Conservation (phyloP, 2,888 invertebrate genomes). For the Drosophila picticornis region DNA sequence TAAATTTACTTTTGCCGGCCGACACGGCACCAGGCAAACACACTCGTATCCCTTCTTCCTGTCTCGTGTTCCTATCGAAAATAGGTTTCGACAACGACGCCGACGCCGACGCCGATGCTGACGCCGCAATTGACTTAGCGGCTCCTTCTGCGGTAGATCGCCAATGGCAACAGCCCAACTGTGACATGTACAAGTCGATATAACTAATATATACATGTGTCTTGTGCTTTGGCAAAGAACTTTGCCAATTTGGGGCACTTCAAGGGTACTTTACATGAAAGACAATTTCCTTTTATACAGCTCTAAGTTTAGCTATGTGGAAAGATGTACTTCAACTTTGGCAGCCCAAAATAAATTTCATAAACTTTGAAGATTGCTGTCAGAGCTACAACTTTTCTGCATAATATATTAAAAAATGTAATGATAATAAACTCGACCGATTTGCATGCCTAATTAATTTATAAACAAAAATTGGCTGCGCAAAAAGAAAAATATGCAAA, state of each 20-base stretch:
- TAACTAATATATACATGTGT: slow-evolving; percentile 8
- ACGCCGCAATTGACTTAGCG: slow-evolving; percentile 41
- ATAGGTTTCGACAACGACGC: slow-evolving; percentile 58
- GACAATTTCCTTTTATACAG: background rate
- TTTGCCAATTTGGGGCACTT: slow-evolving; percentile 10
- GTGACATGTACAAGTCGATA: slow-evolving; percentile 6
- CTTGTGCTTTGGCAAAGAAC: slow-evolving; percentile 11
- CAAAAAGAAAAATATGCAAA: background rate
- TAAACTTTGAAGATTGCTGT: background rate
- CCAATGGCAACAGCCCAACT: slow-evolving; percentile 12
- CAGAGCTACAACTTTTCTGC: background rate
- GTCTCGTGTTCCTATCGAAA: slow-evolving; percentile 64
- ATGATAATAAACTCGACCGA: background rate
- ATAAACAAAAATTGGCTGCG: background rate
- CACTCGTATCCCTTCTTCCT: slow-evolving; percentile 73
- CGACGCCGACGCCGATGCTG: slow-evolving; percentile 27
- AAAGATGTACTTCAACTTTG: background rate
- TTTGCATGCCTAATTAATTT: slow-evolving; percentile 8
- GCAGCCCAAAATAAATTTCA: background rate
- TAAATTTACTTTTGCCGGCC: slow-evolving; percentile 50
- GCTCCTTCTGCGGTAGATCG: slow-evolving; percentile 32
- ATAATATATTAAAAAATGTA: background rate
- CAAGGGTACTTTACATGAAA: background rate
- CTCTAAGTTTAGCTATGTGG: background rate
- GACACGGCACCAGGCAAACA: slow-evolving; percentile 21